Conservation (phyloP, 1,140 invertebrate genomes). For the Proales similis region DNA sequence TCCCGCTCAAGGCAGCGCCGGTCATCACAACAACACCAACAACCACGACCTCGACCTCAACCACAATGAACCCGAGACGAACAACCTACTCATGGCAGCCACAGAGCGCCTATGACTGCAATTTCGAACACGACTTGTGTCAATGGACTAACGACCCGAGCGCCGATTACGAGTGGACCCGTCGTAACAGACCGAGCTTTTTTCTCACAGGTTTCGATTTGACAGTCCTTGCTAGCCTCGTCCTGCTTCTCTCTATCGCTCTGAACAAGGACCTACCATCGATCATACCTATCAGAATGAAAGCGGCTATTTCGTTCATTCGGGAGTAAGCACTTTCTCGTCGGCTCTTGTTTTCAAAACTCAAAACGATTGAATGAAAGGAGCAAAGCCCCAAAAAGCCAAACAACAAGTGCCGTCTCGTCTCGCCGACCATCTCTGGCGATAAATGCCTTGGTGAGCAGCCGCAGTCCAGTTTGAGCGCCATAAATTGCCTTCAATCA, state of each 20-base stretch:
- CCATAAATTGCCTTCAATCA: too few relatives aligned
- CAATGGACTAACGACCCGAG: slow-evolving; percentile 42
- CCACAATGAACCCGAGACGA: not conserved
- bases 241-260: slow-evolving; percentile 40
- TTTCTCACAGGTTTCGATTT: not conserved
- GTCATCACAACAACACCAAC: not conserved
- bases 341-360: not conserved
- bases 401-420: not conserved
- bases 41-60: slow-evolving; percentile 15
- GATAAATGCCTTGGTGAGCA: slow-evolving; percentile 11
- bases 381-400: slow-evolving; percentile 1
- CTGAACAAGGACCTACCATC: slow-evolving; percentile 42
- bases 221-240: not conserved
- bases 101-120: slow-evolving; percentile 41
- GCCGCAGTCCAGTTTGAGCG: too few relatives aligned
- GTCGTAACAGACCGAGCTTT: not conserved
- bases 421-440: slow-evolving; percentile 1
- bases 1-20: slow-evolving; percentile 11
- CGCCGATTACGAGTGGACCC: slow-evolving; percentile 42
- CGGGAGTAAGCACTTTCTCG: slow-evolving; percentile 1
- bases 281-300: slow-evolving; percentile 37
- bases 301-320: slow-evolving; percentile 32
- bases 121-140: slow-evolving; percentile 44
- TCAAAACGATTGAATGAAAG: not conserved
- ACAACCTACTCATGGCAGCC: slow-evolving; percentile 18